Conservation (phyloP, 2,888 invertebrate genomes). For the Chironomus tentans region DNA sequence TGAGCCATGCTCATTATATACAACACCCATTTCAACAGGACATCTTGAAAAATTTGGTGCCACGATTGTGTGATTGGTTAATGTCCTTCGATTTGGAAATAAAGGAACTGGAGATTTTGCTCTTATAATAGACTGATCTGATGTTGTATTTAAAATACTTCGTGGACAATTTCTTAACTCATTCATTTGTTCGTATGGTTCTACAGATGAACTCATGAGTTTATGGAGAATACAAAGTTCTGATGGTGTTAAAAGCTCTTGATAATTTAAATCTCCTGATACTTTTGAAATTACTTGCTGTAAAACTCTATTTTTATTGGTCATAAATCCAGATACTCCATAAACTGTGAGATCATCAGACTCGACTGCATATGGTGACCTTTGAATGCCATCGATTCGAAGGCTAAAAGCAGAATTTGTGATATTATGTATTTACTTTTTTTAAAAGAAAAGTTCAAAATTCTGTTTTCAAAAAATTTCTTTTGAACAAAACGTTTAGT, state of each 20-base stretch:
- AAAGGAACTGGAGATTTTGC: neutral
- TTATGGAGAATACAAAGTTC: constrained; percentile 48
- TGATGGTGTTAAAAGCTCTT: constrained; percentile 38
- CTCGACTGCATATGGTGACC: constrained; percentile 42
- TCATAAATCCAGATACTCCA: constrained; percentile 50
- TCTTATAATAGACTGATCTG: neutral
- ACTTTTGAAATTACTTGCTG: constrained; percentile 50
- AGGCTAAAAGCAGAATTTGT: too few species aligned
- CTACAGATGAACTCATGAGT: constrained; percentile 51
- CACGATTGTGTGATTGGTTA: neutral
- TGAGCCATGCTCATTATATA: constrained; percentile 48
- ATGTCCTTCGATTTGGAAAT: neutral
- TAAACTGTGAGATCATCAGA: constrained; percentile 48
- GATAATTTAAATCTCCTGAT: constrained; percentile 34
- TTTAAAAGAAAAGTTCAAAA: too few species aligned
- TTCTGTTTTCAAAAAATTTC: too few species aligned
- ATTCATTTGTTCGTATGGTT: constrained; percentile 51
- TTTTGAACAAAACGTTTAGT: too few species aligned
- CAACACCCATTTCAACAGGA: constrained; percentile 56
- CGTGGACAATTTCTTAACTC: constrained; percentile 47
- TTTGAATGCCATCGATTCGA: constrained; percentile 53
- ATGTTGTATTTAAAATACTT: constrained; percentile 30
- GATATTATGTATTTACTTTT: too few species aligned
- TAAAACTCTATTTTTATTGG: constrained; percentile 49
- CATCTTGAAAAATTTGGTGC: constrained; percentile 40